Evolutionary conservation across 2,113 vertebrate genomes (phyloP), one percentile per base, ranked within the genome.

Genomic region (Xenus cinereus): DNA sequence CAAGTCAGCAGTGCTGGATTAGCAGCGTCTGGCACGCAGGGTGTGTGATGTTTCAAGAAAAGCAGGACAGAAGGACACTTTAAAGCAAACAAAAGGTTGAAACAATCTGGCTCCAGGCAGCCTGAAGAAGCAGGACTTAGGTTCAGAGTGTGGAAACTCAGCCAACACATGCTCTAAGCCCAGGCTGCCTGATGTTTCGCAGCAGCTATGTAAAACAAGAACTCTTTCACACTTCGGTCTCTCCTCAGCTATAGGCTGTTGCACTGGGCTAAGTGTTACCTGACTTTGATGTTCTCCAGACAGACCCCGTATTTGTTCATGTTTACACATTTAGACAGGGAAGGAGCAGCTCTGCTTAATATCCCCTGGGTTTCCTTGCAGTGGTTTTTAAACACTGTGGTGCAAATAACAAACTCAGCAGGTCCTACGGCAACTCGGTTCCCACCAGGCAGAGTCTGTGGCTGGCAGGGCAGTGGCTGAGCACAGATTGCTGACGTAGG

Each of bases 301-400:
- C 78, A 73, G 69, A 89, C 43, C 78, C 89, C 69, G 2, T 92
- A 97, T 97, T 96, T 95, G 89, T 84, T 62, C 93, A 90, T 97
- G 92, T 97, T 98, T 98, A 97, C 93, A 71, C 8, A 11, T 63
- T 78, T 80, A 94, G 94, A 97, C 94, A 93, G 87, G 62, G 88
- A 85, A 76, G 35, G 92, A 79, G 35, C 43, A 41, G 74, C 75
- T 98, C 96, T 98, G 97, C 60, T 97, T 87, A 84, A 62, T 8
- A 37, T 97, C 91, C 91, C 74, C 27, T 21, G 57, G 69, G 68
- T 79, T 96, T 63, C 74, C 77, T 91, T 63, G 21, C n/a, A 32
- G 88, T 12, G 7, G 35, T 89, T 69, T 32, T 32, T 60, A 96
- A 90, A 96, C 71, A 35, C 57, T 22, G 32, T 77, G 33, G 79